A percentile compares a stretch with the other conserved stretches of the same genome.
phyloP scores from a whole-genome alignment of 2,888 invertebrate genomes.

The Lysandra bellargus region DNA sequence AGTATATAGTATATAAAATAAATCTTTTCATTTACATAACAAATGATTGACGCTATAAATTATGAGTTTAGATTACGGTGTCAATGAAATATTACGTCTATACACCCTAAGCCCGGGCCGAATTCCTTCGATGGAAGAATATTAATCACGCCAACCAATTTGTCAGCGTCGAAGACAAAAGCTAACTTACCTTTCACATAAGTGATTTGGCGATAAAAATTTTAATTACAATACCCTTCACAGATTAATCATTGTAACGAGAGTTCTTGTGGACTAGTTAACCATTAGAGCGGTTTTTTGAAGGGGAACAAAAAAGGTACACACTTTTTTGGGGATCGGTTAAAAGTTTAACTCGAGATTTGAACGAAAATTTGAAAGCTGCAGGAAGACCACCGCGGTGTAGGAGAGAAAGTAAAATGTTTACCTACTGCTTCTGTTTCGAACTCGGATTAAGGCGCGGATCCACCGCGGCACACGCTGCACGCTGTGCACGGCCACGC shows the following conservation, averaged over 20 bases:
- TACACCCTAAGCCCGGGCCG: not conserved
- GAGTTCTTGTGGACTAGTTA: not conserved
- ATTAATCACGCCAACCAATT: conserved; percentile 22
- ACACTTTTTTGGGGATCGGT: too few relatives aligned
- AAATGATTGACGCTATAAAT: not conserved
- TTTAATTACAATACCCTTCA: not conserved
- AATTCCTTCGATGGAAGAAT: conserved; percentile 26
- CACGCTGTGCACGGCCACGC: too few relatives aligned
- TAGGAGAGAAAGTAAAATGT: too few relatives aligned
- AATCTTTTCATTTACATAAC: not conserved
- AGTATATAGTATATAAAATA: too few relatives aligned
- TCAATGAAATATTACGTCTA: not conserved
- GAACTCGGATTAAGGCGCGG: too few relatives aligned
- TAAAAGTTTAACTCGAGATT: too few relatives aligned
- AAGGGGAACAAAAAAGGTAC: too few relatives aligned
- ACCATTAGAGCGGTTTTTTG: too few relatives aligned
- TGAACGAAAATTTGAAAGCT: too few relatives aligned
- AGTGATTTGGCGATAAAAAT: not conserved
- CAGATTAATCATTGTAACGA: not conserved
- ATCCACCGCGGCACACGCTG: too few relatives aligned
- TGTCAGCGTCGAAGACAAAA: conserved; percentile 27
- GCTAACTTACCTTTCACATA: conserved; percentile 21
- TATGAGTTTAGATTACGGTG: not conserved
- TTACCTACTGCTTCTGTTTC: too few relatives aligned
- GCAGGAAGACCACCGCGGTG: too few relatives aligned